A percentile compares a stretch with the other conserved stretches of the same genome.
phyloP scores from a whole-genome alignment of 2,113 vertebrate species.

The Elaphurus davidianus region DNA sequence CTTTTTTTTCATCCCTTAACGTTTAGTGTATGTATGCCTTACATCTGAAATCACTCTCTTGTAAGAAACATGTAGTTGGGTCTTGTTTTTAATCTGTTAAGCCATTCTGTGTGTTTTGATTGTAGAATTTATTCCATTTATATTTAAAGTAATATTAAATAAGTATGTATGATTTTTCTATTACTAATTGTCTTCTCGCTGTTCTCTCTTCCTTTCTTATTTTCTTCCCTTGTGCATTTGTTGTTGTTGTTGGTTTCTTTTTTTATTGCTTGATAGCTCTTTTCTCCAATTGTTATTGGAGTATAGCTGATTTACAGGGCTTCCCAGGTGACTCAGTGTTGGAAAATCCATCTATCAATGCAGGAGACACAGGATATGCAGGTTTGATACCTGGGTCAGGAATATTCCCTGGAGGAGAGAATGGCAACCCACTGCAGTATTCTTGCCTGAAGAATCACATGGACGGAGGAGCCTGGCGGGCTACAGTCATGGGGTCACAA shows the following conservation, averaged over 20 bases:
- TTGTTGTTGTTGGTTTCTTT: neutral
- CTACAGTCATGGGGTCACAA: neutral
- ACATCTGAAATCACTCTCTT: neutral
- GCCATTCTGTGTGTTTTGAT: neutral
- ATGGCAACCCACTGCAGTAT: neutral
- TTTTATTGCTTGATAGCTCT: neutral
- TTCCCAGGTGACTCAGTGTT: neutral
- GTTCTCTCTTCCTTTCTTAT: neutral
- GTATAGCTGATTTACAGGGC: neutral
- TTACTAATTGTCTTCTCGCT: neutral
- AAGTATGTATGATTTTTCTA: neutral
- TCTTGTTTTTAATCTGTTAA: neutral
- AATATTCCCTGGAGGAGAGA: neutral
- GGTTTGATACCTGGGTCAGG: neutral
- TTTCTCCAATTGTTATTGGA: neutral
- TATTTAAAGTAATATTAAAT: neutral
- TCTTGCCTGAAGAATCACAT: neutral
- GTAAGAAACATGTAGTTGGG: neutral
- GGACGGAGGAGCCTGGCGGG: neutral
- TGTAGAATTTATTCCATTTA: neutral
- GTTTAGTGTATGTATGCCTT: neutral
- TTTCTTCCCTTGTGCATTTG: neutral
- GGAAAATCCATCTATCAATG: neutral
- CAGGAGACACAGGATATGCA: neutral
- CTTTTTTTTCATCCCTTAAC: neutral